phyloP scores from a whole-genome alignment of 1,140 invertebrate species.

The Oncopeltus fasciatus region DNA sequence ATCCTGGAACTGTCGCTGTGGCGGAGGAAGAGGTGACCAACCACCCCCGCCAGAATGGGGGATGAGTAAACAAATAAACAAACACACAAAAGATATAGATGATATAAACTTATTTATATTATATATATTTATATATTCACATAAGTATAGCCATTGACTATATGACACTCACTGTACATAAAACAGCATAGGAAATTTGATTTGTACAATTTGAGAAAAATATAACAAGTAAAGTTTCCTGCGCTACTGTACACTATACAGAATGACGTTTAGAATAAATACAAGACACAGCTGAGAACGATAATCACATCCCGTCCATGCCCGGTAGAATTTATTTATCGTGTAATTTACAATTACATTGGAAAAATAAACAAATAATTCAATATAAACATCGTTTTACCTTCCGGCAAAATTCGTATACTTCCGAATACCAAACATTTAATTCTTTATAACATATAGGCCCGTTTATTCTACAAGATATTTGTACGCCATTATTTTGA shows the following conservation, averaged over 20 bases:
- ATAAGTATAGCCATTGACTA: slow-evolving; percentile 23
- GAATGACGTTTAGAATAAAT: slow-evolving; percentile 13
- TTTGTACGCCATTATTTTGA: slow-evolving; percentile 2
- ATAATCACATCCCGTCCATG: not conserved
- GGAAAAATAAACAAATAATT: not conserved
- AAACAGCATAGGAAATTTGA: slow-evolving; percentile 20
- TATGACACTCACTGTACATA: slow-evolving; percentile 23
- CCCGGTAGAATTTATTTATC: not conserved
- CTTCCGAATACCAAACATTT: slow-evolving; percentile 4
- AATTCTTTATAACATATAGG: not conserved
- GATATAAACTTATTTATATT: slow-evolving; percentile 21
- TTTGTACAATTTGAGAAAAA: slow-evolving; percentile 19
- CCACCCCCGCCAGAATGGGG: too few species aligned
- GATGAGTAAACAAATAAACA: not conserved
- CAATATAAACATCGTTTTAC: slow-evolving; percentile 7
- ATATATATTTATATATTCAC: slow-evolving; percentile 20
- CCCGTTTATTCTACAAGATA: slow-evolving; percentile 5
- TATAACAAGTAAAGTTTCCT: slow-evolving; percentile 10
- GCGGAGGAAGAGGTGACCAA: too few species aligned
- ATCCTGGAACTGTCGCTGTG: too few species aligned
- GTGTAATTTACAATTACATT: not conserved
- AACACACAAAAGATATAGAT: slow-evolving; percentile 15
- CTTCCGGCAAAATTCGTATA: slow-evolving; percentile 10
- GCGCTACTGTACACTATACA: slow-evolving; percentile 13
- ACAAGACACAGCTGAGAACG: slow-evolving; percentile 1